A percentile compares a stretch with the other conserved stretches of the same genome.
Evolutionary conservation across 2,113 vertebrate genomes (phyloP).

Genomic region (Himantopus leucocephalus): DNA sequence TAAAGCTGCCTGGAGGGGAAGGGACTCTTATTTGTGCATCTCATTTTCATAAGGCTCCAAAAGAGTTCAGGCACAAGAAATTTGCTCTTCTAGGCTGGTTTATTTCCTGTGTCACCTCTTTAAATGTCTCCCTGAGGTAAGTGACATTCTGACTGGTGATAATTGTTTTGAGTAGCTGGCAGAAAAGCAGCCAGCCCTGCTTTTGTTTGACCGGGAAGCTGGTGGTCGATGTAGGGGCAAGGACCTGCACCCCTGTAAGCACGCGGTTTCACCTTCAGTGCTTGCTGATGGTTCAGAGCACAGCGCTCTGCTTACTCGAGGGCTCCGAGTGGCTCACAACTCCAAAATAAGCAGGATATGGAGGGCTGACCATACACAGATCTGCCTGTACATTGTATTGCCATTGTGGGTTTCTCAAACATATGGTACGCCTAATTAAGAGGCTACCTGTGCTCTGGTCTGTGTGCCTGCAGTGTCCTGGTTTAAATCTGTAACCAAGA

Average conservation of each 20-base stretch:
- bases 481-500: not conserved
- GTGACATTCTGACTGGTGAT: not conserved
- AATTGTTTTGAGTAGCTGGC: not conserved
- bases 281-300: not conserved
- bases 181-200: not conserved
- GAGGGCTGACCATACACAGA: not conserved
- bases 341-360: not conserved
- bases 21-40: not conserved
- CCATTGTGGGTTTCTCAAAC: not conserved
- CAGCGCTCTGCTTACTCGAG: rapidly evolving
- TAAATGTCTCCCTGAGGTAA: not conserved
- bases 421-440: not conserved
- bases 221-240: rapidly evolving
- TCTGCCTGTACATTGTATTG: not conserved
- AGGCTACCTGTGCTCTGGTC: not conserved
- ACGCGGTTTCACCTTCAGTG: not conserved
- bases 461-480: not conserved
- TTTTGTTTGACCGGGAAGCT: not conserved
- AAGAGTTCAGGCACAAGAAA: not conserved
- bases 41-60: not conserved
- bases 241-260: not conserved
- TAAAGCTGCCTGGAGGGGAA: not conserved
- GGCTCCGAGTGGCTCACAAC: not conserved
- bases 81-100: not conserved
- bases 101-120: constrained; percentile 1